These are phyloP conservation scores for Sorex maritimensis DNA, from an alignment of 2,797 vertebrate species.

Conservation along the genomic window DNA sequence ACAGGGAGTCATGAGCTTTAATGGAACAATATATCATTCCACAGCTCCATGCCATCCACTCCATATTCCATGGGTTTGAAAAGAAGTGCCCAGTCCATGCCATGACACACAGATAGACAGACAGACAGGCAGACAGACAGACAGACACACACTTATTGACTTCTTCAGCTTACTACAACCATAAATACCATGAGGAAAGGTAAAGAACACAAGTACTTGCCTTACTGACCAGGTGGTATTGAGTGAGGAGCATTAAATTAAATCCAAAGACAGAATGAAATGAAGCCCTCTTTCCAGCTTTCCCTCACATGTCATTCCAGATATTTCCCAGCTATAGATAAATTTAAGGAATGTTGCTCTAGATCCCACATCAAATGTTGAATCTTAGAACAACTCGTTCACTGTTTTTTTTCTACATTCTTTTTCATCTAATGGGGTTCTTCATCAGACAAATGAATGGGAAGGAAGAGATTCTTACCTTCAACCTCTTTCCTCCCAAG, in stretches of 20 bases:
- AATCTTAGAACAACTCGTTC: not conserved
- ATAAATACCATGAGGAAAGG: not conserved
- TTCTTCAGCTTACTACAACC: constrained; percentile 35
- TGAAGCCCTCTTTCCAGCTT: not conserved
- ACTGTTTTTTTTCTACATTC: not conserved
- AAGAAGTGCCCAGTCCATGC: not conserved
- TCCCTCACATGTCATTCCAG: not conserved
- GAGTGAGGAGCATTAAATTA: not conserved
- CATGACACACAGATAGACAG: not conserved
- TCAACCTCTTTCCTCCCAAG: not conserved
- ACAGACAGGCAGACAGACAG: not conserved
- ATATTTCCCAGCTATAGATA: not conserved
- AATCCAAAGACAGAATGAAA: not conserved
- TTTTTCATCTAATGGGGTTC: not conserved
- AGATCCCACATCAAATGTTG: not conserved
- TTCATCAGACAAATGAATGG: constrained; percentile 33
- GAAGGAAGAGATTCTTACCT: not conserved
- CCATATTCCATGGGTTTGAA: not conserved
- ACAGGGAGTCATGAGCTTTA: constrained; percentile 28
- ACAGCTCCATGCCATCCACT: not conserved
- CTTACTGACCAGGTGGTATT: not conserved
- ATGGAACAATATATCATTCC: constrained; percentile 60
- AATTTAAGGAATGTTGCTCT: not conserved
- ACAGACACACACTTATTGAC: not conserved
- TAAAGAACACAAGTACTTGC: not conserved